Base-by-base conservation (phyloP, 2,888 invertebrate species). In the Thecophora atra region DNA sequence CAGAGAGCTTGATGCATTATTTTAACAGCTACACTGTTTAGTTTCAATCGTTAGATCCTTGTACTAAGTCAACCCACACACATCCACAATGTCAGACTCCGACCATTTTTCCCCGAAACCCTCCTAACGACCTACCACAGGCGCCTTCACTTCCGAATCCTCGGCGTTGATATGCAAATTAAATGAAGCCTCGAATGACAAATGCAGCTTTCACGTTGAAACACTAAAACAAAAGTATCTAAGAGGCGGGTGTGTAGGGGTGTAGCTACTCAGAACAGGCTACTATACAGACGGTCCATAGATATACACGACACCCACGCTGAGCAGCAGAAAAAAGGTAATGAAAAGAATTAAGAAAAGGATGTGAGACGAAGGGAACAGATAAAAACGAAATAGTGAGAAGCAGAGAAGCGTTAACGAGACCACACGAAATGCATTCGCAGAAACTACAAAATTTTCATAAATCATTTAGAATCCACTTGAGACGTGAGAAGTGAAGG, bases 101-200 rank as follows among this genome's bases (percentile, higher is more conserved):
- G 26, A 1, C 17, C 47, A 3, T 1, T 17, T 17, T 17, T n/a
- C 15, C 47, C 15, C 47, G 6, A 11, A 1, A 11, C 15, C 47
- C 47, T 47, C 17, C 30, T 8, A 6, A 6, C 30, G 30, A 6
- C 47, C 15, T 26, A 24, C 68, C 42, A 44, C 42, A 42, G n/a
- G 21, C 24, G 7, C 58, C 24, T 37, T 26, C 17, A 15, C 11
- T 21, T 37, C 3, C 37, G 11, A 37, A 37, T 21, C 58, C 28
- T 28, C 28, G 60, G 51, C 69, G 65, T 70, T 66, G 72, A 74
- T 75, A 77, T 76, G 77, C 72, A 76, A 74, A 78, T 78, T 76
- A 75, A 78, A 78, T 77, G 73, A 73, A 75, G 74, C 74, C 72
- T 74, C 66, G 62, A 70, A 70, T 70, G 70, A 70, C 70, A 70